Base-by-base conservation (phyloP, 2,113 vertebrate species). In the Microcebus lehilahytsara region DNA sequence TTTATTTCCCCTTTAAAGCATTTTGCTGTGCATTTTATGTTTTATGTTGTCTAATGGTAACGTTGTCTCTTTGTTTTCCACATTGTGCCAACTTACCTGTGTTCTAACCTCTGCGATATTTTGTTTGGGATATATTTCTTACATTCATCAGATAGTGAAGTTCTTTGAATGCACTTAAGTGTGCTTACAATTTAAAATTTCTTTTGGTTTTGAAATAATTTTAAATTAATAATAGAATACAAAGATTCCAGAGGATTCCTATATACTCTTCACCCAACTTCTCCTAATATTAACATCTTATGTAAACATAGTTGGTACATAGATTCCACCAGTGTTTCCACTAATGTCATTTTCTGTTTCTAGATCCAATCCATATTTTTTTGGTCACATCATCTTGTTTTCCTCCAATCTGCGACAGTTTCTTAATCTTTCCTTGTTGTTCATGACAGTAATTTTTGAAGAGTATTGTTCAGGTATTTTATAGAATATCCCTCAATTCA, bases 131-230 rank as follows among this genome's bases (percentile, higher is more conserved):
- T 75, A 8, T 56, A n/a, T 96, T 49, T 66, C 51, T 85, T 93
- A 46, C 3, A 60, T 71, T 81, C 3, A 72, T 79, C 30, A 85
- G 37, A n/a, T 46, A 58, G 23, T 80, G 34, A 53, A 49, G 62
- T 84, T 96, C 27, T 92, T 92, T 58, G 71, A 91, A 49, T 91
- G 62, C 42, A 78, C 64, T 89, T 77, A 83, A 79, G 25, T n/a
- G 22, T 56, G 20, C 1, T 89, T 92, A 14, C 19, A 69, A 20
- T 89, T 92, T 13, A 46, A 75, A 72, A 27, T 72, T 32, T 75
- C 14, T 75, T 11, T 37, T 62, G 12, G 25, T 66, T 94, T 85
- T 66, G 46, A 77, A 80, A 92, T 51, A 66, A 78, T 53, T 94
- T 84, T 85, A 85, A 42, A 90, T 84, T 60, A 85, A 53, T 6